These are phyloP conservation scores for Pempheris klunzingeri DNA, from an alignment of 2,797 vertebrate species.

Conservation along the genomic window DNA sequence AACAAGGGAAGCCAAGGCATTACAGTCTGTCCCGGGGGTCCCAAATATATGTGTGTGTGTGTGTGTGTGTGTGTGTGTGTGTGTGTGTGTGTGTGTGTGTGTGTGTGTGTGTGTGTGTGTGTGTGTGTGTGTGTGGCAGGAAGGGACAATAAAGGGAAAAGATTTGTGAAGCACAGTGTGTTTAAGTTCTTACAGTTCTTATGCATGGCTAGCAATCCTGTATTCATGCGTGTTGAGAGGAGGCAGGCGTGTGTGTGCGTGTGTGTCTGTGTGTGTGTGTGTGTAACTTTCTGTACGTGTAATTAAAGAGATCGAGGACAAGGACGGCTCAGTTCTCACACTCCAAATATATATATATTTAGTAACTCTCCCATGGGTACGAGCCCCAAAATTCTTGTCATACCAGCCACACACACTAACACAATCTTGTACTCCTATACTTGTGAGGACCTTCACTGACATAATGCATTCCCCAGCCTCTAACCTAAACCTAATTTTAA, in stretches of 20 bases:
- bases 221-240: constrained; percentile 41
- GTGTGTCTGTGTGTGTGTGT: constrained; percentile 30
- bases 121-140: constrained; percentile 40
- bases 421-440: no score
- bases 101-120: constrained; percentile 43
- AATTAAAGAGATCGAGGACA: constrained; percentile 65
- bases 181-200: constrained; percentile 52
- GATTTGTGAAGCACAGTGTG: constrained; percentile 33
- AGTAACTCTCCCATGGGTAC: constrained; percentile 57
- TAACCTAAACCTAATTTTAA: no score
- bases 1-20: constrained; percentile 50
- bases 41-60: constrained; percentile 35
- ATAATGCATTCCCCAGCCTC: no score
- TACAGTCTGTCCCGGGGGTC: constrained; percentile 45
- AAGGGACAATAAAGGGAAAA: constrained; percentile 27
- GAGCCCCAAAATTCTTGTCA: constrained; percentile 60
- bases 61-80: constrained; percentile 44
- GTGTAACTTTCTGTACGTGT: no score
- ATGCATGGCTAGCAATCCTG: constrained; percentile 29
- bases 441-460: no score
- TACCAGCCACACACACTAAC: constrained; percentile 35
- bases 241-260: constrained; percentile 30
- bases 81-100: no score
- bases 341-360: constrained; percentile 60
- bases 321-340: constrained; percentile 71